Base-by-base conservation (phyloP, 2,888 invertebrate species). In the Pseudococcus longispinus region DNA sequence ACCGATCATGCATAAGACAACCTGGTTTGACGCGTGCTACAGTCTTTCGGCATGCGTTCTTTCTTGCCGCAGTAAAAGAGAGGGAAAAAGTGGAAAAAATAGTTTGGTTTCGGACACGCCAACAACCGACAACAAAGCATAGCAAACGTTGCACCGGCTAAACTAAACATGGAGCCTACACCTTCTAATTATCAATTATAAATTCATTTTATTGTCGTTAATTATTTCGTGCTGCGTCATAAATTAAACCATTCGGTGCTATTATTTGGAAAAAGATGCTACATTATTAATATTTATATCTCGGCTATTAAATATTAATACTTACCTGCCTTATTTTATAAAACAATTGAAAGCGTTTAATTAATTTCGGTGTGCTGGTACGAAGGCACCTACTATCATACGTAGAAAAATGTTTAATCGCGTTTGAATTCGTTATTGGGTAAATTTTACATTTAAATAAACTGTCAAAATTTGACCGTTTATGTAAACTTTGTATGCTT, bases 121-220 rank as follows among this genome's bases (percentile, higher is more conserved):
- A 80, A 80, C 77, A 80, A 80, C 77, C 77, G 77, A 80, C 77
- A 80, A 80, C 77, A 80, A 80, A 80, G 77, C 77, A 80, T 42
- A 80, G 77, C 77, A 42, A 80, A 42, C 42, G 77, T 20, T 42
- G 55, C 86, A 86, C 51, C 86, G 80, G 86, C 55, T 86, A 80
- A 86, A 51, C 77, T 77, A 86, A 86, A 74, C 74, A 77, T 74
- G 26, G 51, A 80, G 77, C 77, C 70, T 77, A 86, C 80, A 86
- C 86, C 86, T 86, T 51, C 86, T 86, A 86, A 86, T 86, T 86
- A 86, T 86, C 80, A 86, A 86, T 86, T 86, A 86, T 86, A 51
- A 86, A 86, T 86, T 86, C 86, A 55, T 77, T 86, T 86, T 80
- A 86, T 86, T 86, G 86, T 86, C 86, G 86, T 86, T 86, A 86